Percentiles rank a stretch among this genome's conserved stretches.
phyloP scores from a whole-genome alignment of 2,888 invertebrate genomes.

The Fragum whitleyi region DNA sequence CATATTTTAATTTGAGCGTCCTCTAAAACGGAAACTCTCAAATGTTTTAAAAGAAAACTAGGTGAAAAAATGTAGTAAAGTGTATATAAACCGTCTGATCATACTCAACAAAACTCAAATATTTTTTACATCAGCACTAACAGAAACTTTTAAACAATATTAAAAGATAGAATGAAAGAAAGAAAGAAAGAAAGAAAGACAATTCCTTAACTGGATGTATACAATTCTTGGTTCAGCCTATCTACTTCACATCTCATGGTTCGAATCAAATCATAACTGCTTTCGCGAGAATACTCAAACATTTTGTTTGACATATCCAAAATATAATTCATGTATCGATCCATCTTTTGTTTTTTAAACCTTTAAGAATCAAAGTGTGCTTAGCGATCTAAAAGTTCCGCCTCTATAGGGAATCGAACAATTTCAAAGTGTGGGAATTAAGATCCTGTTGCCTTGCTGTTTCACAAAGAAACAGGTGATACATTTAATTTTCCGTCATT shows the following conservation, averaged over 20 bases:
- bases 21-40: no score
- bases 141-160: neutral
- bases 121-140: neutral
- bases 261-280: neutral
- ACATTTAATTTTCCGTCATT: neutral
- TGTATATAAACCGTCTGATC: slow-evolving; percentile 3
- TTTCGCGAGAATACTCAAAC: slow-evolving; percentile 10
- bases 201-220: neutral
- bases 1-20: no score
- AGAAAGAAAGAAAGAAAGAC: neutral
- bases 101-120: neutral
- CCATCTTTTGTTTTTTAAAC: neutral
- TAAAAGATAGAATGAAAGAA: neutral
- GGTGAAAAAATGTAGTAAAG: no score
- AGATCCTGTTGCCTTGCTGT: neutral
- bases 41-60: no score
- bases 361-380: neutral
- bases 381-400: slow-evolving; percentile 1
- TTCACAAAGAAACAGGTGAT: slow-evolving; percentile 4
- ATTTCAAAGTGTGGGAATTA: neutral
- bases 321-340: neutral
- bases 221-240: neutral
- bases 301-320: slow-evolving; percentile 3
- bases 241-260: neutral
- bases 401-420: neutral